Evolutionary conservation across 2,113 vertebrate genomes (phyloP).

Genomic region (Serilophus lunatus): DNA sequence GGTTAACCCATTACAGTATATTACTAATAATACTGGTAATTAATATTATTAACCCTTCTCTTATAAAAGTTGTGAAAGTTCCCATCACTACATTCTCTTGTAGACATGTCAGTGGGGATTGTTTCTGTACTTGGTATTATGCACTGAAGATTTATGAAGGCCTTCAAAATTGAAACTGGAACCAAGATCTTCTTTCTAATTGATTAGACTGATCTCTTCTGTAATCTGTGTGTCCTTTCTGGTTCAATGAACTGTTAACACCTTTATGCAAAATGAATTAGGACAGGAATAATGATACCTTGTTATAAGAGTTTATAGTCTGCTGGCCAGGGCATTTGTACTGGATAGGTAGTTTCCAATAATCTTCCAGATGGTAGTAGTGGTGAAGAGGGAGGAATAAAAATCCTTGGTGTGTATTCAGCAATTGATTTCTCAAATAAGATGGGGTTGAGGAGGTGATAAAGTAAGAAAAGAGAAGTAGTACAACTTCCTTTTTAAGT

Average conservation of each 20-base stretch:
- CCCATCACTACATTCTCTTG: accelerated
- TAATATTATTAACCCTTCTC: background rate
- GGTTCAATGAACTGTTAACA: conserved; percentile 1
- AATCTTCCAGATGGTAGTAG: background rate
- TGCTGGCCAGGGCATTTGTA: background rate
- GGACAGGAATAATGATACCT: background rate
- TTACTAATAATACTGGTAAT: background rate
- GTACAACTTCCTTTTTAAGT: background rate
- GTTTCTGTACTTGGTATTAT: background rate
- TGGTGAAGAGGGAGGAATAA: background rate
- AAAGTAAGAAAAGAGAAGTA: background rate
- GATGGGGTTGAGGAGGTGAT: background rate
- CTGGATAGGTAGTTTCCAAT: background rate
- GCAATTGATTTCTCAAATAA: background rate
- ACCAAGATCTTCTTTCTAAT: background rate
- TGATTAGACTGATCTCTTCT: background rate
- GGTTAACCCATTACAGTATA: no score
- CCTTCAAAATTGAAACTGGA: background rate
- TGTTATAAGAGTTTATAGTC: background rate
- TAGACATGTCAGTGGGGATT: background rate
- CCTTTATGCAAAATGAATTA: conserved; percentile 11
- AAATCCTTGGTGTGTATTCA: background rate
- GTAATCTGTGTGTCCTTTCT: background rate
- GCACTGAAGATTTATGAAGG: background rate
- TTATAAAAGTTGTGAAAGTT: background rate